Conservation (phyloP, 2,113 vertebrate species). For the Pavo muticus region DNA sequence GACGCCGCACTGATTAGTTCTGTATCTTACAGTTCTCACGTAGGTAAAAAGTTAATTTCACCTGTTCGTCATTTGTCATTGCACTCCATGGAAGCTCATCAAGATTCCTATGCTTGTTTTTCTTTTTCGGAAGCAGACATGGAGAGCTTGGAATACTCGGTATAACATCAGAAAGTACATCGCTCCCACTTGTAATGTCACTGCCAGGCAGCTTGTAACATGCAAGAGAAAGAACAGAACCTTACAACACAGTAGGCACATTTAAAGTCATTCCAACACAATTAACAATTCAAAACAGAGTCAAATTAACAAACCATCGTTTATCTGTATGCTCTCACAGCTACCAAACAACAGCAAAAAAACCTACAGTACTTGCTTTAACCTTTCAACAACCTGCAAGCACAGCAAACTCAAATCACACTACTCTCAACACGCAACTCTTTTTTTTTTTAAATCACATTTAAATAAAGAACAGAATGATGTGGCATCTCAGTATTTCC, state of each 20-base stretch:
- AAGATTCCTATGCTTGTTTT: slow-evolving; percentile 93
- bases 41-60: slow-evolving; percentile 42
- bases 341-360: neutral
- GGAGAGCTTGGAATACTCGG: slow-evolving; percentile 97
- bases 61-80: slow-evolving; percentile 99
- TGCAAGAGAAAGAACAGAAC: slow-evolving; percentile 42
- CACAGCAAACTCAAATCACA: neutral
- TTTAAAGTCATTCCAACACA: neutral
- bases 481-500: neutral
- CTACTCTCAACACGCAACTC: neutral
- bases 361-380: neutral
- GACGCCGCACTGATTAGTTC: neutral
- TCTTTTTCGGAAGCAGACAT: slow-evolving; percentile 92
- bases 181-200: slow-evolving; percentile 96
- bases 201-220: slow-evolving; percentile 91
- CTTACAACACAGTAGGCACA: slow-evolving; percentile 26
- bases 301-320: slow-evolving; percentile 34
- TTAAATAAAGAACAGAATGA: neutral
- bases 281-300: slow-evolving; percentile 44
- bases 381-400: neutral
- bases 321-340: neutral
- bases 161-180: slow-evolving; percentile 97
- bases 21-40: neutral
- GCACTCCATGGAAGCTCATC: slow-evolving; percentile 98
- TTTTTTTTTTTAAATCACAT: neutral